A percentile compares a stretch with the other conserved stretches of the same genome.
phyloP scores from a whole-genome alignment of 2,888 invertebrate genomes.

The Cheilosia pagana region DNA sequence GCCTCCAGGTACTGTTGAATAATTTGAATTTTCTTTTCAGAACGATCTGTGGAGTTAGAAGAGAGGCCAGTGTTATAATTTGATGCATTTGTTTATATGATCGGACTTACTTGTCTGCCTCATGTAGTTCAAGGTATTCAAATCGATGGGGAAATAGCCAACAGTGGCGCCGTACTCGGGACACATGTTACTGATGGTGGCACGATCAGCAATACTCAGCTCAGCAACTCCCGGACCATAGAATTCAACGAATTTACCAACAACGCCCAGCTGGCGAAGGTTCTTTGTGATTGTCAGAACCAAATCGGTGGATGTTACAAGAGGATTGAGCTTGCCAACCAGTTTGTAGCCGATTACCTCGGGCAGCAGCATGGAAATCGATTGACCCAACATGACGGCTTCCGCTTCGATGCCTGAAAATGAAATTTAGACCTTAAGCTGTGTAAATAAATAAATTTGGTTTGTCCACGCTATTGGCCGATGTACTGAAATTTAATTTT shows the following conservation, averaged over 20 bases:
- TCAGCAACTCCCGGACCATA: conserved; percentile 96
- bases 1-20: conserved; percentile 93
- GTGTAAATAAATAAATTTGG: not conserved
- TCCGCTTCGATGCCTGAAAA: conserved; percentile 96
- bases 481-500: no score
- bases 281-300: conserved; percentile 99
- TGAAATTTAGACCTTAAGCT: not conserved
- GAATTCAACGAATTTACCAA: conserved; percentile 99
- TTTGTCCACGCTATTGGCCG: not conserved
- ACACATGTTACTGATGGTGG: conserved; percentile 99
- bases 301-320: conserved; percentile 97
- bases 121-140: conserved; percentile 91
- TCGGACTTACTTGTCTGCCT: conserved; percentile 89
- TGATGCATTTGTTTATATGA: not conserved
- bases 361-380: conserved; percentile 98
- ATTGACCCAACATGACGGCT: conserved; percentile 99
- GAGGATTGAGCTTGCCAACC: conserved; percentile 90
- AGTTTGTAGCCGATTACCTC: conserved; percentile 97
- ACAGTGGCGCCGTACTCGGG: conserved; percentile 99
- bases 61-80: not conserved
- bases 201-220: conserved; percentile 97
- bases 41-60: conserved; percentile 87
- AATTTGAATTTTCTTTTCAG: conserved; percentile 89
- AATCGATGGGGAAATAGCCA: conserved; percentile 97
- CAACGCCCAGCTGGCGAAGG: conserved; percentile 96